These are phyloP conservation scores for Euwallacea fornicatus DNA, from an alignment of 1,140 invertebrate species.

Conservation along the genomic window DNA sequence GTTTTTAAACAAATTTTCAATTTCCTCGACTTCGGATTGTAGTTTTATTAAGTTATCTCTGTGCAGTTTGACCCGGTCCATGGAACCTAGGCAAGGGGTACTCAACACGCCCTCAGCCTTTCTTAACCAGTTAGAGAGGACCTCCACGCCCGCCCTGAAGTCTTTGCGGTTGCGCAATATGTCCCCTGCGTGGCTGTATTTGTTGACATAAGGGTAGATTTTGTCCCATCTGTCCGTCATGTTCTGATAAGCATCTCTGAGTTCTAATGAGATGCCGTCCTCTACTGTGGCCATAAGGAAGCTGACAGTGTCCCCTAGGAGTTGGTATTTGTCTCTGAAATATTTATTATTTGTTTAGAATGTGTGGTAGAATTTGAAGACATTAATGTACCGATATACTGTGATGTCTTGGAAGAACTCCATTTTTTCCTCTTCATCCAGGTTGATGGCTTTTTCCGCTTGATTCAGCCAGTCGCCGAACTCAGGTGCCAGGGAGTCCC, in stretches of 20 bases:
- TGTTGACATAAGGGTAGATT: slow-evolving; percentile 78
- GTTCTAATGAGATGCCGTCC: slow-evolving; percentile 72
- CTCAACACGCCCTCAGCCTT: slow-evolving; percentile 72
- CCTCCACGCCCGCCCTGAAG: slow-evolving; percentile 75
- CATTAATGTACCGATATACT: slow-evolving; percentile 61
- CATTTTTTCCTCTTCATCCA: slow-evolving; percentile 81
- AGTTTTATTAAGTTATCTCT: slow-evolving; percentile 77
- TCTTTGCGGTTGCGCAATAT: slow-evolving; percentile 79
- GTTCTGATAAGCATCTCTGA: slow-evolving; percentile 72
- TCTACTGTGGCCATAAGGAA: slow-evolving; percentile 87
- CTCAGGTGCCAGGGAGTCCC: slow-evolving; percentile 70
- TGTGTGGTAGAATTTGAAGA: background rate
- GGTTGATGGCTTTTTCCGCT: slow-evolving; percentile 74
- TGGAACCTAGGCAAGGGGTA: slow-evolving; percentile 70
- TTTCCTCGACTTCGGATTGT: slow-evolving; percentile 78
- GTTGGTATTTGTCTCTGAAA: slow-evolving; percentile 77
- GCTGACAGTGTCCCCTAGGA: slow-evolving; percentile 80
- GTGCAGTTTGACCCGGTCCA: slow-evolving; percentile 76
- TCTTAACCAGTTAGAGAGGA: slow-evolving; percentile 73
- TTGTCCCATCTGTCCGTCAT: slow-evolving; percentile 79
- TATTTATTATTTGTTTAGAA: background rate
- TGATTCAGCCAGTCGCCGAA: slow-evolving; percentile 79
- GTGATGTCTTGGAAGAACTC: slow-evolving; percentile 90
- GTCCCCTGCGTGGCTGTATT: slow-evolving; percentile 87
- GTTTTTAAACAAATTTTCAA: slow-evolving; percentile 87